phyloP scores from a whole-genome alignment of 1,140 invertebrate genomes.

The Spodoptera litura region DNA sequence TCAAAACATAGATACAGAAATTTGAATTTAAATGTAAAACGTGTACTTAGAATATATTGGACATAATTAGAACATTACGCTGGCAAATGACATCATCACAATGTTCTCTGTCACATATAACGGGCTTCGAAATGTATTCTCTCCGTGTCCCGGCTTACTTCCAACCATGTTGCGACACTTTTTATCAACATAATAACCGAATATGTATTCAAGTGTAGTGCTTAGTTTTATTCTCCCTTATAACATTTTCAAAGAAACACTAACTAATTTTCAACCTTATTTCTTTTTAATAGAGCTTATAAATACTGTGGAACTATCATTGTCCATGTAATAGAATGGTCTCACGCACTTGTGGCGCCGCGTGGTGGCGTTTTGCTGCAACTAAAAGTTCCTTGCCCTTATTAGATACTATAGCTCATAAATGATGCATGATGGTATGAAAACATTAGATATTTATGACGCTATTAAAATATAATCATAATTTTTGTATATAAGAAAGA shows the following conservation, averaged over 20 bases:
- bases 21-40: constrained; percentile 34
- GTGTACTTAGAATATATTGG: constrained; percentile 26
- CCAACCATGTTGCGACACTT: constrained; percentile 56
- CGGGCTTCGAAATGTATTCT: constrained; percentile 52
- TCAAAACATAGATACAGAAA: not conserved
- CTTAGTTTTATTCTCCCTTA: constrained; percentile 55
- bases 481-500: constrained; percentile 17
- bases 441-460: constrained; percentile 56
- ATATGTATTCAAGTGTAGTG: constrained; percentile 77
- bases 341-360: constrained; percentile 71
- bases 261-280: constrained; percentile 58
- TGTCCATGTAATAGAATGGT: constrained; percentile 61
- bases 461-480: constrained; percentile 40
- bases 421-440: constrained; percentile 56
- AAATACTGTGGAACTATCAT: constrained; percentile 45
- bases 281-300: constrained; percentile 48
- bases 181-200: constrained; percentile 79
- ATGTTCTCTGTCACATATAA: constrained; percentile 51
- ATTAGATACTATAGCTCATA: constrained; percentile 52
- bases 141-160: constrained; percentile 54
- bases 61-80: constrained; percentile 36
- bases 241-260: constrained; percentile 28
- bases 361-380: constrained; percentile 60
- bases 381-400: constrained; percentile 62
- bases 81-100: constrained; percentile 41